Evolutionary conservation across 2,797 vertebrate species (phyloP).

Genomic region (Bufotes viridis): DNA sequence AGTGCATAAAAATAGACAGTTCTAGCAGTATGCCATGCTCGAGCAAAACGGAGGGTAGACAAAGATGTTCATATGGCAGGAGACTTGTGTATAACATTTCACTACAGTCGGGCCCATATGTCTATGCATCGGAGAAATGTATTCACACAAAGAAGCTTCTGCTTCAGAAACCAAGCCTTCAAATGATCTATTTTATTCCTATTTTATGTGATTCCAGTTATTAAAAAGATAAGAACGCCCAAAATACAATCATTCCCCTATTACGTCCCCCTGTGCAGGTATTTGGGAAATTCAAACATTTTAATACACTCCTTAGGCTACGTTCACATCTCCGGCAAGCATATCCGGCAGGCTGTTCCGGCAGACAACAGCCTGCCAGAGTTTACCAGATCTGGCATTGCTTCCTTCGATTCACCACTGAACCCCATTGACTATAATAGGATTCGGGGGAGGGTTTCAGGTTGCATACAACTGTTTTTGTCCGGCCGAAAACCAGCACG

Average conservation of each 20-base stretch:
- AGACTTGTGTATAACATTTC: slow-evolving; percentile 74
- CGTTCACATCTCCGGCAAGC: no score
- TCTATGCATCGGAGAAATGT: slow-evolving; percentile 75
- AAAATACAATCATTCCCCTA: neutral
- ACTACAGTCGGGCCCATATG: slow-evolving; percentile 83
- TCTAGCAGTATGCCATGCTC: slow-evolving; percentile 79
- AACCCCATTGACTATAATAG: no score
- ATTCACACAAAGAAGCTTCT: slow-evolving; percentile 15
- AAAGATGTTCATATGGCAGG: slow-evolving; percentile 75
- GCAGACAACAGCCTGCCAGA: no score
- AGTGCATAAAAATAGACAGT: slow-evolving; percentile 82
- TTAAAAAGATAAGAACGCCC: neutral
- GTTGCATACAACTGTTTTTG: no score
- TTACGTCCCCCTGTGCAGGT: neutral
- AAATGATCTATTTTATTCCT: neutral
- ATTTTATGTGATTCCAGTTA: neutral
- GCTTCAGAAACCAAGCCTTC: neutral
- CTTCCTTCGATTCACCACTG: no score
- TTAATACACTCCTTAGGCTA: neutral
- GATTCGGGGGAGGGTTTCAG: no score
- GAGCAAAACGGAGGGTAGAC: slow-evolving; percentile 73
- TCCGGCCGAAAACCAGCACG: no score
- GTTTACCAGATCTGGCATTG: no score
- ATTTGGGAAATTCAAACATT: neutral
- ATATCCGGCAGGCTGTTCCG: no score